Evolutionary conservation across 2,113 vertebrate species (phyloP), one percentile per base, ranked within the genome.

Genomic region (Motacilla alba): DNA sequence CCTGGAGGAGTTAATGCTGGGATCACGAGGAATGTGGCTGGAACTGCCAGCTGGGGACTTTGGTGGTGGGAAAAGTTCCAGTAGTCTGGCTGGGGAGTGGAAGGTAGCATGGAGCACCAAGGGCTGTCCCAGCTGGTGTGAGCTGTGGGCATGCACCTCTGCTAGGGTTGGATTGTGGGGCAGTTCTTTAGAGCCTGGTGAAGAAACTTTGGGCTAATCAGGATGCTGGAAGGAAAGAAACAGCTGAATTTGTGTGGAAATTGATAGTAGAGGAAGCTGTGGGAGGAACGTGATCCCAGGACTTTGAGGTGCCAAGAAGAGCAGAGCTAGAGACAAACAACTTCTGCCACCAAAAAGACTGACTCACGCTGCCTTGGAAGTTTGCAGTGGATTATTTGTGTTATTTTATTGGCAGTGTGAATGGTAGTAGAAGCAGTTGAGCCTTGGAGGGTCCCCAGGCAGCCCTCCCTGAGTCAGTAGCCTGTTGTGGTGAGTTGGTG

Each of bases 401-500:
- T 44, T 43, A 12, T n/a, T 74, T 50, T 79, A 1, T 13, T 27
- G 70, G 7, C 11, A 68, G 23, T 46, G 12, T 58, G 67, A 53
- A 27, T 64, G 41, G 43, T 1, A 16, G n/a, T 5, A 16, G 31
- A 15, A 62, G 20, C 19, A 56, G 24, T 12, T 90, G 15, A 47
- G 18, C 50, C 14, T 72, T 47, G 27, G 9, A 50, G 66, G 18
- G 24, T 77, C 52, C 27, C 22, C 16, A 21, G 12, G 15, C 20
- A 13, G 35, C 43, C 21, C 33, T 46, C 33, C 20, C 35, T 26
- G 16, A 9, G 33, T 46, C 46, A 59, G 52, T 11, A 44, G 21
- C 19, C 30, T 41, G 0, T 44, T 10, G 1, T 0, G 4, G 39
- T 44, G 62, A 58, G n/a, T 4, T 44, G 49, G 15, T 37, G 27